Evolutionary conservation across 2,113 vertebrate genomes (phyloP).

Genomic region (Helogale parvula): DNA sequence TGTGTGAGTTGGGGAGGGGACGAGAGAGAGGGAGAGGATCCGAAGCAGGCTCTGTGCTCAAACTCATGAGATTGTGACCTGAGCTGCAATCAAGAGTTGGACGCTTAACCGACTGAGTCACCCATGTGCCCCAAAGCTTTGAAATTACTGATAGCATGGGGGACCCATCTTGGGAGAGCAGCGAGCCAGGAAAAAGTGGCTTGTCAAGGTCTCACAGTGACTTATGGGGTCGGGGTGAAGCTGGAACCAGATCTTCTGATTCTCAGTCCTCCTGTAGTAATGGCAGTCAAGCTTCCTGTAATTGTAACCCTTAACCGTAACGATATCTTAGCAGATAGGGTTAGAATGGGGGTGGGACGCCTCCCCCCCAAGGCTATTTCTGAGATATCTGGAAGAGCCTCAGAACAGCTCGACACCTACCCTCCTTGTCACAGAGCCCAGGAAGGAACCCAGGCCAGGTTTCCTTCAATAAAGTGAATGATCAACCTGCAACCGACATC

Average conservation of each 20-base stretch:
- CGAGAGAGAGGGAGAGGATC: too few relatives aligned
- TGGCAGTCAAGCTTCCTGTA: neutral
- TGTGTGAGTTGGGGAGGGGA: too few relatives aligned
- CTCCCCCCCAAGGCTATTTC: neutral
- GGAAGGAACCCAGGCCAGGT: neutral
- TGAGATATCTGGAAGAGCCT: neutral
- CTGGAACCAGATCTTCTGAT: neutral
- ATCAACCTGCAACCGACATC: neutral
- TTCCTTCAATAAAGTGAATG: neutral
- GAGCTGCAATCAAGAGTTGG: too few relatives aligned
- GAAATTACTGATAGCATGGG: neutral
- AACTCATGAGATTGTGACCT: too few relatives aligned
- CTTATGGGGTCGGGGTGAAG: neutral
- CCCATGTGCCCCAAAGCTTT: too few relatives aligned
- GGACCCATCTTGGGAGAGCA: neutral
- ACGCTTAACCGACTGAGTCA: too few relatives aligned
- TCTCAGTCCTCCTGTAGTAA: neutral
- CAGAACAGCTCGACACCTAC: neutral
- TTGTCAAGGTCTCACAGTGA: neutral
- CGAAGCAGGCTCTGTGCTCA: too few relatives aligned
- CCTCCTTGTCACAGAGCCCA: neutral
- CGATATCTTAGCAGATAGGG: neutral
- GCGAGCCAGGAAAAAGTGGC: neutral
- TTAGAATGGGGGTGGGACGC: neutral
- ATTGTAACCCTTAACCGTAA: neutral